Evolutionary conservation across 1,140 invertebrate species (phyloP), one percentile per base, ranked within the genome.

Genomic region (Latrodectus geometricus): DNA sequence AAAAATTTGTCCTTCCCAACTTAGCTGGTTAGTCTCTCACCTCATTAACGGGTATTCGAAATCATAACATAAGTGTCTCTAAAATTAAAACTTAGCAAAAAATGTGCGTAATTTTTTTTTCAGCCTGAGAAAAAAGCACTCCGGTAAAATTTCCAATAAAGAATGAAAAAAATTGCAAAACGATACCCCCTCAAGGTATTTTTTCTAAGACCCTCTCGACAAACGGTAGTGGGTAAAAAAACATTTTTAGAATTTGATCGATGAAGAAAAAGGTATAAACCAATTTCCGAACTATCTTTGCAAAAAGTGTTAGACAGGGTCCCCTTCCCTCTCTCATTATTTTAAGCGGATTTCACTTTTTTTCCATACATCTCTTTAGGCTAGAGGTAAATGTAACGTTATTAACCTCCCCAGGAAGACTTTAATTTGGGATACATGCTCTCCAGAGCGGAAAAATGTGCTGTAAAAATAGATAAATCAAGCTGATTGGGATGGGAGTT

Each of bases 261-360:
- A 78, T 78, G 76, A 78, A 78, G 76, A 66, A 78, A 73, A 48
- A 35, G 76, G 76, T 78, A 76, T 76, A 49, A 66, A 78, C 76
- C 61, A 65, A 78, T 78, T 66, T 78, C 61, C 76, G 56, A 35
- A 35, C 56, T 49, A 78, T 66, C 23, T 35, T 52, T 52, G 23
- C 21, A 61, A 56, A 52, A 66, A 66, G 76, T 49, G 48, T 78
- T 78, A 66, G 8, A 20, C 12, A 76, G 23, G 35, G 23, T 49
- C 35, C 17, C 56, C 14, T 8, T 15, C 35, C 52, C 50, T 20
- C 21, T 3, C 76, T 66, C 61, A 78, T 78, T 78, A 78, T 78
- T 78, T 78, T 78, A 78, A 66, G 76, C 23, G 56, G 35, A 66
- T 78, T 66, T 23, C 48, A 66, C 21, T 21, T 52, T 49, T 48